Evolutionary conservation across 2,797 vertebrate genomes (phyloP).

Genomic region (Morus bassanus): DNA sequence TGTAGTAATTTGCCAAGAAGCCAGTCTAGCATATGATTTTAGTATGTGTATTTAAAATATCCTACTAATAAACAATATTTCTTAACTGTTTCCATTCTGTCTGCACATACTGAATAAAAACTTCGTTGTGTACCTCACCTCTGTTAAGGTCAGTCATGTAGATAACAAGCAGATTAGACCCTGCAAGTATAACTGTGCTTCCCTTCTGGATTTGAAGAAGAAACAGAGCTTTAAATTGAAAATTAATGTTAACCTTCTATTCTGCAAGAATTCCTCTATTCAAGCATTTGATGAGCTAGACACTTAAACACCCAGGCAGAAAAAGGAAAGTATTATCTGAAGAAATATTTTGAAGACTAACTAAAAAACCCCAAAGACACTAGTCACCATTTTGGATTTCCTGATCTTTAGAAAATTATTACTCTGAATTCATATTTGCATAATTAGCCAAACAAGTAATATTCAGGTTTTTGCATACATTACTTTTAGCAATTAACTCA

Average conservation of each 20-base stretch:
- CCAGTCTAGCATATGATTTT: constrained; percentile 6
- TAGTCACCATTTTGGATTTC: not conserved
- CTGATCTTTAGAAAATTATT: not conserved
- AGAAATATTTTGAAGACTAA: not conserved
- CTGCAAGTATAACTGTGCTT: not conserved
- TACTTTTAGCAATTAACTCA: not conserved
- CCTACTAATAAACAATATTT: not conserved
- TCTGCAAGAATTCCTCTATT: not conserved
- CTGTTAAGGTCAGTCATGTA: not conserved
- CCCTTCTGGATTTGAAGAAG: not conserved
- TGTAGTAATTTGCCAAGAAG: constrained; percentile 59
- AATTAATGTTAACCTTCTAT: not conserved
- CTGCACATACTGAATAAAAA: not conserved
- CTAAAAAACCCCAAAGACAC: not conserved
- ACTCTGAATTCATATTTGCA: not conserved
- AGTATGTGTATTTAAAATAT: constrained; percentile 46
- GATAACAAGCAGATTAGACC: not conserved
- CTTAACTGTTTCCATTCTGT: not conserved
- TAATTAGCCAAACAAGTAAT: not conserved
- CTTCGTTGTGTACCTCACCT: not conserved
- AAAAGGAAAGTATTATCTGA: not conserved
- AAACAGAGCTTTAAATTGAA: not conserved
- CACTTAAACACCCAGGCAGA: not conserved
- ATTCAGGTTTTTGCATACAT: not conserved
- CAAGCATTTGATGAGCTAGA: not conserved